phyloP scores from a whole-genome alignment of 1,140 invertebrate species.

The Drosophila trapezifrons region DNA sequence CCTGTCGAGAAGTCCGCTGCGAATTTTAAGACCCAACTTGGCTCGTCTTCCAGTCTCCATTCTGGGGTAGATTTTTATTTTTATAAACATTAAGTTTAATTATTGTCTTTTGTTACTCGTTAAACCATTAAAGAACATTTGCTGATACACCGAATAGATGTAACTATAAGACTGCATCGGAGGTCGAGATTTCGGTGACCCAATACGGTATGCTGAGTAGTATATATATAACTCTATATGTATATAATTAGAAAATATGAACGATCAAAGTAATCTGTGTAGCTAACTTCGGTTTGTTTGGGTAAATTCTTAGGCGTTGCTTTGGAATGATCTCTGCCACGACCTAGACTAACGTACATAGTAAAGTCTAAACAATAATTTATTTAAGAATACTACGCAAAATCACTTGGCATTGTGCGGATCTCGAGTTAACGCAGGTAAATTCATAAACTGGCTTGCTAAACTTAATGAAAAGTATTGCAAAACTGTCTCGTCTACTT shows the following conservation, averaged over 20 bases:
- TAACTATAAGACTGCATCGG: slow-evolving; percentile 29
- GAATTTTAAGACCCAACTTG: slow-evolving; percentile 7
- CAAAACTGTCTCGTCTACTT: slow-evolving; percentile 22
- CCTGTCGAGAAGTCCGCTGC: slow-evolving; percentile 14
- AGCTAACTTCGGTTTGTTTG: slow-evolving; percentile 41
- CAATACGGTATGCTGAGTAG: slow-evolving; percentile 25
- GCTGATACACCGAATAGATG: slow-evolving; percentile 48
- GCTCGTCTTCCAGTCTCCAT: slow-evolving; percentile 19
- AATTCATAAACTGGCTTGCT: slow-evolving; percentile 14
- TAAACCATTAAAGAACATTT: slow-evolving; percentile 62
- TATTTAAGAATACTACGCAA: slow-evolving; percentile 73
- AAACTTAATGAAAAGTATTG: slow-evolving; percentile 19
- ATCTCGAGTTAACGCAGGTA: slow-evolving; percentile 37
- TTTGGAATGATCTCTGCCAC: slow-evolving; percentile 55
- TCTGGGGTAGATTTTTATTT: slow-evolving; percentile 35
- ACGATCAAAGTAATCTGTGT: slow-evolving; percentile 43
- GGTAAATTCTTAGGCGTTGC: slow-evolving; percentile 36
- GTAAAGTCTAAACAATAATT: slow-evolving; percentile 61
- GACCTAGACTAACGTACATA: slow-evolving; percentile 29
- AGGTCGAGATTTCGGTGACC: slow-evolving; percentile 29
- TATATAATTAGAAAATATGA: slow-evolving; percentile 39
- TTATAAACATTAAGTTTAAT: slow-evolving; percentile 70
- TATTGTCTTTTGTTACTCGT: slow-evolving; percentile 74
- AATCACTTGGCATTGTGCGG: slow-evolving; percentile 79
- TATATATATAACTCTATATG: slow-evolving; percentile 28